Evolutionary conservation across 2,113 vertebrate species (phyloP).

Genomic region (Balaenoptera acutorostrata): DNA sequence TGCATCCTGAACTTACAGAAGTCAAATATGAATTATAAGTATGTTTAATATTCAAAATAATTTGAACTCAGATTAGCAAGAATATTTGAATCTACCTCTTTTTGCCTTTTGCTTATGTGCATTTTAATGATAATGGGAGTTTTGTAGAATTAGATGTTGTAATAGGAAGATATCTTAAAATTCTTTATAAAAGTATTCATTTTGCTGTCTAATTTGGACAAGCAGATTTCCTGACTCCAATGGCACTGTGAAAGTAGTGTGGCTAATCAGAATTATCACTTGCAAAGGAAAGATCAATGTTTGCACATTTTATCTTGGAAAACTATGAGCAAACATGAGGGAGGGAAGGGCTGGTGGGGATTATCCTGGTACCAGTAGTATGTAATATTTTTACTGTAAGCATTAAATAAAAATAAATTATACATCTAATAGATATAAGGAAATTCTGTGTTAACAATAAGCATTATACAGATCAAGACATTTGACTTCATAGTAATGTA

Average conservation of each 20-base stretch:
- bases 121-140: neutral
- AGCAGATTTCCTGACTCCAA: neutral
- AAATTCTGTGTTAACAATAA: neutral
- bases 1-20: neutral
- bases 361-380: neutral
- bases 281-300: neutral
- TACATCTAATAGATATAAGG: neutral
- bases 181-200: neutral
- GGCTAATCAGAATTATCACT: neutral
- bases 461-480: neutral
- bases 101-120: neutral
- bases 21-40: neutral
- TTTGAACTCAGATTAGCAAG: neutral
- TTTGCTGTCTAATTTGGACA: neutral
- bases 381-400: neutral
- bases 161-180: neutral
- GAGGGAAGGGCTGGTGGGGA: rapidly evolving
- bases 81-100: neutral
- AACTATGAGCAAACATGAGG: neutral
- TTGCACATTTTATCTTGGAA: neutral
- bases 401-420: neutral
- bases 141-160: neutral
- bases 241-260: neutral
- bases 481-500: neutral
- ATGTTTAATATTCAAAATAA: neutral